phyloP scores from a whole-genome alignment of 1,140 invertebrate species.

The Limonius californicus region DNA sequence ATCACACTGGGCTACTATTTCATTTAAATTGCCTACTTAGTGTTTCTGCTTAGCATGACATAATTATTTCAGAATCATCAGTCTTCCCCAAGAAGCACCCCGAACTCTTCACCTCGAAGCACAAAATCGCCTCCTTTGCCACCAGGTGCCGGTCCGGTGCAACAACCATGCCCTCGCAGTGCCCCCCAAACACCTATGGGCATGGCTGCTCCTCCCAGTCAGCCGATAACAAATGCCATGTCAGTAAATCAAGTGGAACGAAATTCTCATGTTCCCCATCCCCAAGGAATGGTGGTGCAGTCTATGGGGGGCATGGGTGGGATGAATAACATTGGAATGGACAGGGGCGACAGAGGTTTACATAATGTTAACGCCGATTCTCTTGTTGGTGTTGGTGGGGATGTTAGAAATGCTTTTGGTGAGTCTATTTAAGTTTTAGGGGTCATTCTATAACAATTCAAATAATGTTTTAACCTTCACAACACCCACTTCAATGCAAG shows the following conservation, averaged over 20 bases:
- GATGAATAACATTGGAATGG: slow-evolving; percentile 23
- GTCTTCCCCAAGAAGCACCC: slow-evolving; percentile 82
- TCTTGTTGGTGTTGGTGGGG: slow-evolving; percentile 55
- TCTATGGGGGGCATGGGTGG: slow-evolving; percentile 24
- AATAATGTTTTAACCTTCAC: too few relatives aligned
- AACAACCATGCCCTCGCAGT: slow-evolving; percentile 54
- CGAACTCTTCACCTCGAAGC: slow-evolving; percentile 86
- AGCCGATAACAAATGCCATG: slow-evolving; percentile 23
- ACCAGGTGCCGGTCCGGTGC: slow-evolving; percentile 48
- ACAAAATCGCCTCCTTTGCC: slow-evolving; percentile 79
- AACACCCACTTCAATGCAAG: too few relatives aligned
- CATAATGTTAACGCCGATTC: slow-evolving; percentile 42
- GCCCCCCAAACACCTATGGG: slow-evolving; percentile 67
- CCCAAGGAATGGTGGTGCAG: slow-evolving; percentile 19
- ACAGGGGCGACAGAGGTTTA: slow-evolving; percentile 33
- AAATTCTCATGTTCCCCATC: slow-evolving; percentile 17
- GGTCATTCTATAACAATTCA: too few relatives aligned
- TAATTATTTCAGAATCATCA: slow-evolving; percentile 80
- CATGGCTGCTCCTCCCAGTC: slow-evolving; percentile 47
- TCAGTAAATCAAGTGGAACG: slow-evolving; percentile 23
- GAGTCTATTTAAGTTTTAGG: too few relatives aligned
- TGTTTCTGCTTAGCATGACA: too few relatives aligned
- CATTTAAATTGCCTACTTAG: too few relatives aligned
- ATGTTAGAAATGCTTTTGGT: slow-evolving; percentile 52
- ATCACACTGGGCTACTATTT: too few relatives aligned